These are phyloP conservation scores for Coccyzus lansbergi DNA, from an alignment of 2,797 vertebrate genomes.

Conservation along the genomic window DNA sequence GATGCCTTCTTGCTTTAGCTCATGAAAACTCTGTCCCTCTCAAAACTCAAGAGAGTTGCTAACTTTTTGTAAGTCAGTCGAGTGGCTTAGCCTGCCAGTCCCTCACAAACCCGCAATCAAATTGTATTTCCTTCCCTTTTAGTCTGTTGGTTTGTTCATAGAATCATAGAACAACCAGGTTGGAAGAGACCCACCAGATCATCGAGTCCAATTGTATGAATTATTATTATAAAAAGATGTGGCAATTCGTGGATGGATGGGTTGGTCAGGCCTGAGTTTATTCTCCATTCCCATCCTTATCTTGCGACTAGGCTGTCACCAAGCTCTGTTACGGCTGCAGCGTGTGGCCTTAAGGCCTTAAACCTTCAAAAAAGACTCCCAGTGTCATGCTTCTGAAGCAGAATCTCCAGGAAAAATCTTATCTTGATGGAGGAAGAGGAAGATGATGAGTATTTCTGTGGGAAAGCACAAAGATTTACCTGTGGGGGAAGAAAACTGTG, in stretches of 20 bases:
- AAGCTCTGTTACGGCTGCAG: background rate
- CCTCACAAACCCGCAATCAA: background rate
- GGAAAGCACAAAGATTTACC: background rate
- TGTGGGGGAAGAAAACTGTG: background rate
- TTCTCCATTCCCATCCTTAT: background rate
- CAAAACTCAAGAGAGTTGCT: background rate
- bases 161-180: too few species aligned
- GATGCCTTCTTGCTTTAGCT: background rate
- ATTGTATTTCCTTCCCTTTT: slow-evolving; percentile 31
- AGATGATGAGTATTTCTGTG: background rate
- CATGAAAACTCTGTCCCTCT: background rate
- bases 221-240: background rate
- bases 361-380: too few species aligned
- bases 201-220: too few species aligned
- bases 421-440: background rate
- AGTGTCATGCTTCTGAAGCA: background rate
- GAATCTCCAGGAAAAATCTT: background rate
- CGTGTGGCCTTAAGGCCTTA: too few species aligned
- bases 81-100: background rate
- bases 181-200: too few species aligned
- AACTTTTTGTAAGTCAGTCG: background rate
- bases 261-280: background rate
- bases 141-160: background rate
- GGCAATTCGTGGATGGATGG: background rate
- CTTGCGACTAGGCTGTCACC: background rate